Evolutionary conservation across 2,888 invertebrate species (phyloP).

Genomic region (Perizoma affinitatum): DNA sequence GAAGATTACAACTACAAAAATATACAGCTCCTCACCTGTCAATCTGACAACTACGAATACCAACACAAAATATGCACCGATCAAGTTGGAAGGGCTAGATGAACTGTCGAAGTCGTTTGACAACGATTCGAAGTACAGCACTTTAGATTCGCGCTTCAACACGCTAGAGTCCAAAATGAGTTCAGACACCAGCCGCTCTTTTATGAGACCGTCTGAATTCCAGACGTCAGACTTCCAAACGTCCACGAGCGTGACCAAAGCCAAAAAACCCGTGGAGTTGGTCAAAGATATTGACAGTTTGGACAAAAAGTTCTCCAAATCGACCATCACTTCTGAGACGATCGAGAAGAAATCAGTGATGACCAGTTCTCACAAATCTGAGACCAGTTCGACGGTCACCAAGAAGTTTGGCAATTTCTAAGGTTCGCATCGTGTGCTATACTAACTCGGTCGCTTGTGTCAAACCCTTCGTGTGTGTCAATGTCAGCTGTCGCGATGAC

Average conservation of each 20-base stretch:
- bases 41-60: conserved; percentile 78
- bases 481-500: conserved; percentile 30
- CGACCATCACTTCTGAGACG: conserved; percentile 87
- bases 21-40: conserved; percentile 83
- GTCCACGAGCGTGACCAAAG: conserved; percentile 56
- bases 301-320: conserved; percentile 87
- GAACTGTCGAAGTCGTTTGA: conserved; percentile 81
- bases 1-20: conserved; percentile 83
- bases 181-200: conserved; percentile 77
- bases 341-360: conserved; percentile 88
- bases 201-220: conserved; percentile 81
- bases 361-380: conserved; percentile 85
- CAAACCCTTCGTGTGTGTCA: conserved; percentile 34
- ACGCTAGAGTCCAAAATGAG: conserved; percentile 76
- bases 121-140: conserved; percentile 78
- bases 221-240: conserved; percentile 68
- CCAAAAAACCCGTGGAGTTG: conserved; percentile 69
- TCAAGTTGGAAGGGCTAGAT: conserved; percentile 78
- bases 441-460: conserved; percentile 22
- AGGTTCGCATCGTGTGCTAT: conserved; percentile 46
- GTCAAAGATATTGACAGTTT: conserved; percentile 82
- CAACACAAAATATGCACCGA: conserved; percentile 77
- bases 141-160: conserved; percentile 74
- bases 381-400: conserved; percentile 83
- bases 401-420: conserved; percentile 81